Percentiles rank a stretch among this genome's conserved stretches.
These are phyloP conservation scores for Smutsia gigantea DNA, from an alignment of 2,797 vertebrate genomes.

Conservation along the genomic window DNA sequence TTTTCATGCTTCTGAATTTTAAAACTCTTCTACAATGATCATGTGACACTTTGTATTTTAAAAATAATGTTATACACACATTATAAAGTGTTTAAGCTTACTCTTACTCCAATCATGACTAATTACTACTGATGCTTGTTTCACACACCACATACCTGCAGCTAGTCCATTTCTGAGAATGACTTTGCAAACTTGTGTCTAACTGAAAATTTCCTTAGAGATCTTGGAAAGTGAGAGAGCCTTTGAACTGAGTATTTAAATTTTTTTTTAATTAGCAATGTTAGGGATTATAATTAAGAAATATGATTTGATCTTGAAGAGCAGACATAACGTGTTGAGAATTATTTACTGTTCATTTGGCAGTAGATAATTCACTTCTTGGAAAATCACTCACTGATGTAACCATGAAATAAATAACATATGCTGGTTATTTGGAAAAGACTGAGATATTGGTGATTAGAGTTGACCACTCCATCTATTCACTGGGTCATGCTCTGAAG, in stretches of 20 bases:
- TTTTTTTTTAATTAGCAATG: constrained; percentile 79
- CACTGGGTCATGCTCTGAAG: constrained; percentile 21
- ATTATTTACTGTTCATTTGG: constrained; percentile 79
- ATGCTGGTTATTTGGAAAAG: constrained; percentile 46
- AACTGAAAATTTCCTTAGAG: constrained; percentile 70
- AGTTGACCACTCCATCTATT: background rate
- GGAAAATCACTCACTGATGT: constrained; percentile 72
- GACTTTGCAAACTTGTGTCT: constrained; percentile 64
- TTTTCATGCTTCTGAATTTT: background rate
- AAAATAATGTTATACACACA: background rate
- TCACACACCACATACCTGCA: background rate
- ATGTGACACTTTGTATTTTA: background rate
- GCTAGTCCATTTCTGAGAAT: constrained; percentile 59
- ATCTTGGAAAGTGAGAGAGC: constrained; percentile 64
- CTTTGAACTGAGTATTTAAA: constrained; percentile 74
- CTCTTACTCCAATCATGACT: background rate
- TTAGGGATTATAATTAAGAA: constrained; percentile 74
- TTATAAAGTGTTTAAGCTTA: background rate
- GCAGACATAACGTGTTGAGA: constrained; percentile 60
- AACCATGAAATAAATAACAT: constrained; percentile 30
- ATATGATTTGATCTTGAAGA: constrained; percentile 64
- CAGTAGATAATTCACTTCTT: constrained; percentile 71
- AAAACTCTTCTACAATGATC: background rate
- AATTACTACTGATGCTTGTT: constrained; percentile 4
- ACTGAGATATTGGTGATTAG: background rate